Base-by-base conservation (phyloP, 2,113 vertebrate genomes). In the Opisthocomus hoazin region DNA sequence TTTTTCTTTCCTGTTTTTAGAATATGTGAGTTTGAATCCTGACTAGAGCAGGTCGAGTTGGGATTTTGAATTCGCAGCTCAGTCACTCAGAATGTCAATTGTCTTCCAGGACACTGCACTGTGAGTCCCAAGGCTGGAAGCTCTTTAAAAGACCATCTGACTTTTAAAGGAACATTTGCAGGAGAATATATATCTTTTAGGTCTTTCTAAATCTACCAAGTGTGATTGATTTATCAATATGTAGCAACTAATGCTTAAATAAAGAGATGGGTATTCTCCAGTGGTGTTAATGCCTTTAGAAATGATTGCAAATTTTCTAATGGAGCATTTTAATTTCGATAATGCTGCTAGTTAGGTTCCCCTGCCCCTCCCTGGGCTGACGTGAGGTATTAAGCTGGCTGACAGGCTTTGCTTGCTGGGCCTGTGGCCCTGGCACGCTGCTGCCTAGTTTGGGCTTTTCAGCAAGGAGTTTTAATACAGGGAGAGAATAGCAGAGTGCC, bases 21-120 rank as follows among this genome's bases (percentile, higher is more conserved):
- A 96, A 69, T 87, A 92, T 87, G 23, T 69, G 81, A 91, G 36
- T 89, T 96, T 92, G 71, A 90, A 85, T 96, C 65, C 71, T 95
- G 90, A 87, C 93, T 95, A 84, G 78, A 91, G 76, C 90, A 94
- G 82, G 91, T 89, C 18, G 92, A 92, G 51, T 45, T 97, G 97
- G 97, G 96, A 97, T 96, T 97, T 97, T 91, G 92, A 97, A 97
- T 97, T 96, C 78, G 21, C 96, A 97, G 95, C 83, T 92, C 93
- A 96, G 95, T 97, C 96, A 96, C 92, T 97, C 97, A 97, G 97
- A 97, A 97, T 97, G 97, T 97, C 96, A 97, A 74, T 97, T 95
- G 93, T 97, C 96, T 97, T 97, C 91, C 84, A 96, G 95, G 97
- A 93, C 95, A 91, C 91, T 97, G 96, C 90, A 94, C 95, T 96